Evolutionary conservation across 2,888 invertebrate genomes (phyloP).

Genomic region (Ptychoptera albimana): DNA sequence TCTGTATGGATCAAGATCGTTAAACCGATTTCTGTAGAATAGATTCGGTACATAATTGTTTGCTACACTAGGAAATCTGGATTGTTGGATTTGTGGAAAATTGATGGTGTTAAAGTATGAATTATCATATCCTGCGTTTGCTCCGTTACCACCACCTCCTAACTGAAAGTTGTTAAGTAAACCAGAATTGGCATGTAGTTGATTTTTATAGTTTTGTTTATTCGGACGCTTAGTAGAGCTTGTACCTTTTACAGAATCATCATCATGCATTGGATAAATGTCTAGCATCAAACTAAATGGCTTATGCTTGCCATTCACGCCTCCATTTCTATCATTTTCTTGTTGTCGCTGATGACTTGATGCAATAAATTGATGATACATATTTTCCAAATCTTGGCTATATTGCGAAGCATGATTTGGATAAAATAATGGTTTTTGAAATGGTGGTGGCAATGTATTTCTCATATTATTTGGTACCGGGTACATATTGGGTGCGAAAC

Average conservation of each 20-base stretch:
- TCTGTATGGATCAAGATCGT: background rate
- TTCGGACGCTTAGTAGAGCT: slow-evolving; percentile 19
- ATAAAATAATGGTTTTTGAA: background rate
- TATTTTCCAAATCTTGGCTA: slow-evolving; percentile 3
- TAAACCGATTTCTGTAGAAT: slow-evolving; percentile 1
- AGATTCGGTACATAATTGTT: too few species aligned
- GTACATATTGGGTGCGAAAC: slow-evolving; percentile 30
- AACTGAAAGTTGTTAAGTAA: background rate
- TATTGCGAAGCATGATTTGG: background rate
- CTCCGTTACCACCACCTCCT: background rate
- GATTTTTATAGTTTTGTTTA: slow-evolving; percentile 4
- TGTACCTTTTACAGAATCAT: slow-evolving; percentile 18
- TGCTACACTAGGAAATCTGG: background rate
- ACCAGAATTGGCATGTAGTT: background rate
- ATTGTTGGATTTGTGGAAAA: slow-evolving; percentile 12
- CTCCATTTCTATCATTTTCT: slow-evolving; percentile 1
- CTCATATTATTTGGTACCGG: slow-evolving; percentile 15
- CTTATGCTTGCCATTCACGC: slow-evolving; percentile 19
- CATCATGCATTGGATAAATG: slow-evolving; percentile 39
- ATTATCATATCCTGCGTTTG: slow-evolving; percentile 2
- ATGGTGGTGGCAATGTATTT: slow-evolving; percentile 6
- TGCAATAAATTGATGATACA: slow-evolving; percentile 8
- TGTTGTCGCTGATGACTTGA: background rate
- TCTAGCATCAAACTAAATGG: slow-evolving; percentile 50
- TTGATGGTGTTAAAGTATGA: slow-evolving; percentile 13